Conservation (phyloP, 2,888 invertebrate species). For the Heteromyza rotundicornis region DNA sequence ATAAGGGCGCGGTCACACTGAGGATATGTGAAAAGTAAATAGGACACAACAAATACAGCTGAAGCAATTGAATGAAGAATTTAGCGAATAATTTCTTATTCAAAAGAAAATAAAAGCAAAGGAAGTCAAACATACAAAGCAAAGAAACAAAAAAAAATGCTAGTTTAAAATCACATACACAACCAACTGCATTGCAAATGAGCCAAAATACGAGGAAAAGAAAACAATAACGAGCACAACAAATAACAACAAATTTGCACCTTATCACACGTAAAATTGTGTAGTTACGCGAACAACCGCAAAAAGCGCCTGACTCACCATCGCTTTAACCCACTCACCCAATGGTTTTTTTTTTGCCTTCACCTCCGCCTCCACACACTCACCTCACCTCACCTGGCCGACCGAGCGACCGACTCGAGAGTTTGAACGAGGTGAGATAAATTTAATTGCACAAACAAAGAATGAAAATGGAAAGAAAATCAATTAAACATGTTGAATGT, state of each 20-base stretch:
- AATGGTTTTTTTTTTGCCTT: too few species aligned
- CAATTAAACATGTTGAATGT: conserved; percentile 5
- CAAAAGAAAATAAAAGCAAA: conserved; percentile 3
- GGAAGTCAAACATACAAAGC: not conserved
- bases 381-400: conserved; percentile 8
- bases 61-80: not conserved
- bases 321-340: not conserved
- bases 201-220: too few species aligned
- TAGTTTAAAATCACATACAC: not conserved
- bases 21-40: not conserved
- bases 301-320: conserved; percentile 1
- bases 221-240: conserved; percentile 1
- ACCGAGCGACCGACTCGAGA: too few species aligned
- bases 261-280: conserved; percentile 17
- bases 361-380: not conserved
- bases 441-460: conserved; percentile 7
- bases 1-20: not conserved
- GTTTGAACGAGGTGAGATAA: conserved; percentile 6
- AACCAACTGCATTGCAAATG: too few species aligned
- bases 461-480: not conserved
- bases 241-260: conserved; percentile 13
- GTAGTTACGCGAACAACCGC: not conserved
- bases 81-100: too few species aligned
- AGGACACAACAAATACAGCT: not conserved
- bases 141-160: not conserved